phyloP scores from a whole-genome alignment of 2,888 invertebrate species.

The Spilarctia lutea region DNA sequence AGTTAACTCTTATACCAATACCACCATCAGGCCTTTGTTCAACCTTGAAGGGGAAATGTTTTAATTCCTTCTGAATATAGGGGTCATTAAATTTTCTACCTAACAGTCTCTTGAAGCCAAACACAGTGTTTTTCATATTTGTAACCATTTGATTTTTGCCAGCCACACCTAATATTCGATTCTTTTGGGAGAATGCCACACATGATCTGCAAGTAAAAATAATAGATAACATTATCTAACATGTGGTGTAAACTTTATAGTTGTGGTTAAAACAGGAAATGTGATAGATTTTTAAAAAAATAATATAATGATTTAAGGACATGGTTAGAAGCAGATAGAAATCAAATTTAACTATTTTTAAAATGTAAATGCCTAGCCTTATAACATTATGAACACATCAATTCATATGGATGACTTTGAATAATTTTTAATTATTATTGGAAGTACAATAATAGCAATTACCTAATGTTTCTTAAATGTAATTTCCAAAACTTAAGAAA shows the following conservation, averaged over 20 bases:
- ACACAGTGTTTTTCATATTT: constrained; percentile 98
- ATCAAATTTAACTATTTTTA: background rate
- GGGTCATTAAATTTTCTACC: constrained; percentile 97
- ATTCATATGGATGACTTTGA: background rate
- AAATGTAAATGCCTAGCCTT: background rate
- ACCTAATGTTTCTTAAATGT: no score
- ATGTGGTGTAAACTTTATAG: background rate
- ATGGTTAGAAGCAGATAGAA: background rate
- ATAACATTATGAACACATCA: background rate
- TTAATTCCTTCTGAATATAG: constrained; percentile 93
- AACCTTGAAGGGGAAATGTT: constrained; percentile 92
- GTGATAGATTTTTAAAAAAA: background rate
- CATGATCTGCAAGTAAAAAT: constrained; percentile 91
- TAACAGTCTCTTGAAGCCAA: constrained; percentile 96
- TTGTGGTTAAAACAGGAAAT: constrained; percentile 1
- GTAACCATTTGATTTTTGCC: constrained; percentile 99
- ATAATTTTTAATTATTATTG: background rate
- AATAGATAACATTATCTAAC: background rate
- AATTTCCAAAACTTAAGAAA: background rate
- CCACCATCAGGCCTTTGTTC: constrained; percentile 92
- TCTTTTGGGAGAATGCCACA: constrained; percentile 97
- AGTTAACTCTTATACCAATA: constrained; percentile 95
- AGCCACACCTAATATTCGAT: constrained; percentile 97
- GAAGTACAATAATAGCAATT: background rate
- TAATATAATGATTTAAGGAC: background rate